Conservation (phyloP, 2,888 invertebrate species). For the Oscheius myriophilus region DNA sequence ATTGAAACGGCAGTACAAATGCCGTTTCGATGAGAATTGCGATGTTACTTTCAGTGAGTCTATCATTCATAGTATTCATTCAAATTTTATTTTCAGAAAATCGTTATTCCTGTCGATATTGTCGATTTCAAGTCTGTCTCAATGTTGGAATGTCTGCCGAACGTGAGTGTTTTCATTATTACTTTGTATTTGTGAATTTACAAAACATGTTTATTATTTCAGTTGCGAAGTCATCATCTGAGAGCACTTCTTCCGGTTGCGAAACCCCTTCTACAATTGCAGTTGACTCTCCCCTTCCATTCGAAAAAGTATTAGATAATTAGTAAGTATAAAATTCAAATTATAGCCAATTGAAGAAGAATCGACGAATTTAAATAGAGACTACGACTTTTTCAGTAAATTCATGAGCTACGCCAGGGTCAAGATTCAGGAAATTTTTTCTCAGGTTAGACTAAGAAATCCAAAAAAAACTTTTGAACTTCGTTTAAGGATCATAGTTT, state of each 20-base stretch:
- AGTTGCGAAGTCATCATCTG: no score
- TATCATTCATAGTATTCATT: background rate
- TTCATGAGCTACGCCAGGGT: slow-evolving; percentile 20
- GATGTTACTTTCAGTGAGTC: slow-evolving; percentile 50
- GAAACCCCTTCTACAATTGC: no score
- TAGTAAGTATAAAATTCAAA: no score
- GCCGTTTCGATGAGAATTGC: slow-evolving; percentile 47
- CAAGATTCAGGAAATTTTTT: slow-evolving; percentile 14
- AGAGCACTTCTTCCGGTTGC: no score
- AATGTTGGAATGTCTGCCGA: slow-evolving; percentile 46
- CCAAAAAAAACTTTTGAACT: background rate
- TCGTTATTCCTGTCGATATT: slow-evolving; percentile 48
- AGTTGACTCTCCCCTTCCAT: no score
- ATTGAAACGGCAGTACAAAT: slow-evolving; percentile 45
- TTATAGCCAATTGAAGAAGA: no score
- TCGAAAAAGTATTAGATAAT: no score
- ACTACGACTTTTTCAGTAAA: slow-evolving; percentile 14
- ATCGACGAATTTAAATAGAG: no score
- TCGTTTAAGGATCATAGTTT: slow-evolving; percentile 15
- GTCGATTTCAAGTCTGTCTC: slow-evolving; percentile 48
- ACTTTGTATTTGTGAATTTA: no score
- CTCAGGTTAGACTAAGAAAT: background rate
- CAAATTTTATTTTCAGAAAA: slow-evolving; percentile 50
- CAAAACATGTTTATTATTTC: no score
- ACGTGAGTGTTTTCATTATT: slow-evolving; percentile 30